Evolutionary conservation across 2,888 invertebrate genomes (phyloP).

Genomic region (Mylabris sibirica): DNA sequence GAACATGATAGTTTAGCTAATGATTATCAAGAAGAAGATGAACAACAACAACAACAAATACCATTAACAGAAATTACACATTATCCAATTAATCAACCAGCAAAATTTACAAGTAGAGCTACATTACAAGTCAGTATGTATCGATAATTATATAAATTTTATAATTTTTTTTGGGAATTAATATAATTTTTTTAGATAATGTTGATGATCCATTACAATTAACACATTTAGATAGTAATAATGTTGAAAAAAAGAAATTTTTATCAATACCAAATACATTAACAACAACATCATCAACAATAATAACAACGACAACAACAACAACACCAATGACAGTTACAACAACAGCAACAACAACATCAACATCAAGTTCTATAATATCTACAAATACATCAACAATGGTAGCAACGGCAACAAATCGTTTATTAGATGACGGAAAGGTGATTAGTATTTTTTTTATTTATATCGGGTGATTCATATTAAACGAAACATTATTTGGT

Average conservation of each 20-base stretch:
- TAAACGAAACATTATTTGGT: no score
- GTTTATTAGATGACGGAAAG: constrained; percentile 14
- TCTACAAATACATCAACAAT: not conserved
- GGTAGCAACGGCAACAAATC: not conserved
- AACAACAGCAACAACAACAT: not conserved
- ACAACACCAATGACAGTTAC: not conserved
- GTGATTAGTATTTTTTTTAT: not conserved
- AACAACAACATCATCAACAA: constrained; percentile 4
- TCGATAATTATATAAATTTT: constrained; percentile 15
- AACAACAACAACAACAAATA: constrained; percentile 15
- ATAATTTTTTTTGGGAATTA: constrained; percentile 9
- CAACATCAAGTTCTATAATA: not conserved
- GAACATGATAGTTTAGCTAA: constrained; percentile 54
- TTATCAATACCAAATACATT: not conserved
- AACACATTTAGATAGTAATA: constrained; percentile 32
- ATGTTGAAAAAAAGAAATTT: not conserved
- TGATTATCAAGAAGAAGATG: constrained; percentile 43
- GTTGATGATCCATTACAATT: constrained; percentile 47
- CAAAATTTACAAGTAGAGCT: constrained; percentile 46
- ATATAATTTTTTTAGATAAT: constrained; percentile 40
- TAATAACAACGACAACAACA: not conserved
- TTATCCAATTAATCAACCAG: constrained; percentile 29
- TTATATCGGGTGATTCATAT: no score
- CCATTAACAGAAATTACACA: constrained; percentile 28
- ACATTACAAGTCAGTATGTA: constrained; percentile 53